Evolutionary conservation across 2,888 invertebrate species (phyloP), one percentile per base, ranked within the genome.

Genomic region (Oscheius onirici): DNA sequence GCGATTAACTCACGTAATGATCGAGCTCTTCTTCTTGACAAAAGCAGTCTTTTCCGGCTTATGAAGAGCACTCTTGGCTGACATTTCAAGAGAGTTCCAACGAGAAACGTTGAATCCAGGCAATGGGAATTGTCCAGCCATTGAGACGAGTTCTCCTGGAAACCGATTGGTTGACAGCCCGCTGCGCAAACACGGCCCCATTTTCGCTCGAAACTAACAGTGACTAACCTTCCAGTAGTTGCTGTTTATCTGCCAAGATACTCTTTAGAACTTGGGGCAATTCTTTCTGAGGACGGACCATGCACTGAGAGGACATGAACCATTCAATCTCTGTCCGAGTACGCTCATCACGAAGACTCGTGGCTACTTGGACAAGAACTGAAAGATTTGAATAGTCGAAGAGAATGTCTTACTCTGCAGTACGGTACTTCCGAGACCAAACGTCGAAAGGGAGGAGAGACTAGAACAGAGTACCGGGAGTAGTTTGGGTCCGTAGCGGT

Each of bases 251-350:
- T 11, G 26, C 43, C 26, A 68, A 54, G 20, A 72, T 40, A 1
- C 51, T 58, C 15, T 49, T 17, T 1, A 68, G 20, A 3, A 67
- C 72, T 11, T 51, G 24, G 15, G 72, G 68, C 11, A 61, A 20
- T 10, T 66, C 66, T 28, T 44, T 44, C 52, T 80, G 74, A 0
- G 73, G 73, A 61, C 73, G 72, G 10, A 58, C 70, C 17, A 83
- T 49, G 69, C 81, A 78, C 44, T 82, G 54, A 24, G 78, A 76
- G 41, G 73, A 73, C 77, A 84, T 74, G 57, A 80, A 74, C 85
- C 84, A 84, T 55, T 81, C 83, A 43, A 84, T 61, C 55, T 85
- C 85, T 10, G 84, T 85, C 24, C 82, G 58, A 0, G 76, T 71
- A 8, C 83, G 73, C 40, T 75, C 77, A 41, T 84, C 81, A 10